Base-by-base conservation (phyloP, 2,888 invertebrate genomes). In the Leptura quadrifasciata region DNA sequence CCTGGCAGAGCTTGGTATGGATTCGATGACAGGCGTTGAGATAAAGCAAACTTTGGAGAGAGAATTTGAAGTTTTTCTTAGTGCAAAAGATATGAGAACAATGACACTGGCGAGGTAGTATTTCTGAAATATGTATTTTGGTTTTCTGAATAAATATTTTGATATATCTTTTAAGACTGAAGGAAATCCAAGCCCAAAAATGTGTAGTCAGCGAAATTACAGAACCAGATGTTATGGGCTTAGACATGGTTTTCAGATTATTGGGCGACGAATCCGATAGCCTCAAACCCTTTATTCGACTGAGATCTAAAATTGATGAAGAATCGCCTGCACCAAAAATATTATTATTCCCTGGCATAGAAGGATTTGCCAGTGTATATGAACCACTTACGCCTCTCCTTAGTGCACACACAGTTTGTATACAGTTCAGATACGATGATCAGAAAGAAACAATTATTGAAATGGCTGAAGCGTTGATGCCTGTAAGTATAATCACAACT, bases 11-110 rank as follows among this genome's bases (percentile, higher is more conserved):
- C 90, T 98, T 79, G 98, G 98, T 39, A 95, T 98, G 94, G 98
- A 98, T 90, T 98, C 98, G 1, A 93, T 98, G 91, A 98, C 97
- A 97, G 96, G 96, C 0, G 96, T 98, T 0, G 98, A 98, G 89
- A 96, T 98, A 81, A 98, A 97, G 83, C 97, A 97, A 89, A 95
- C 95, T 0, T 88, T 98, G 0, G 97, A 98, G 88, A 91, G 96
- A 83, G 96, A 97, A 87, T 97, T 95, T 86, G 97, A 98, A 85
- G 90, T 98, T 70, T 93, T 94, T 86, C 90, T 98, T 6, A 94
- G 96, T 0, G 94, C 96, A 5, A 95, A 96, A 86, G 97, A 97
- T 82, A 94, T 98, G 73, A 92, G 97, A 64, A 92, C 92, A 0
- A 89, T 97, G 35, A 97, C 96, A 0, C 94, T 97, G 80, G 92